phyloP scores from a whole-genome alignment of 2,888 invertebrate genomes.

The Cloeon dipterum region DNA sequence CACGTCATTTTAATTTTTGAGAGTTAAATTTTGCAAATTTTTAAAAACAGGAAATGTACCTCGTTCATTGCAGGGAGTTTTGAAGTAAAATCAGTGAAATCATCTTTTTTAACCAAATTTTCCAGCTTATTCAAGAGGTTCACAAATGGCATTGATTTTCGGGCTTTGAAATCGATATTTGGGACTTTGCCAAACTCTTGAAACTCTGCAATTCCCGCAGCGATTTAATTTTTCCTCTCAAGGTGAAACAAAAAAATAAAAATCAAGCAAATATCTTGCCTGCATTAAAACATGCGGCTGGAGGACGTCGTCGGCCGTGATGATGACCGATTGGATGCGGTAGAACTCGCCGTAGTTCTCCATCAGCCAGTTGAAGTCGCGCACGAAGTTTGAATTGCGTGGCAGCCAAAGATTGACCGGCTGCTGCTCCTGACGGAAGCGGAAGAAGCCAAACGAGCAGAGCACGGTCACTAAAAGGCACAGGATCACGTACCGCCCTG shows the following conservation, averaged over 20 bases:
- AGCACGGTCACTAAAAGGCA: slow-evolving; percentile 29
- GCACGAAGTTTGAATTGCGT: slow-evolving; percentile 39
- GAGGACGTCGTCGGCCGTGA: slow-evolving; percentile 41
- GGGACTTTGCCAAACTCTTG: too few relatives aligned
- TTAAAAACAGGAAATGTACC: too few relatives aligned
- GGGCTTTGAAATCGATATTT: too few relatives aligned
- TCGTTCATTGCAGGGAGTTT: too few relatives aligned
- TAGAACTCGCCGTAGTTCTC: slow-evolving; percentile 37
- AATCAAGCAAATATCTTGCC: slow-evolving; percentile 14
- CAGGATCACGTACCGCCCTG: slow-evolving; percentile 31
- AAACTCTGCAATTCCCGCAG: too few relatives aligned
- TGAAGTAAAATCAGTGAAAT: too few relatives aligned
- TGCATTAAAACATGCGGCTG: slow-evolving; percentile 29
- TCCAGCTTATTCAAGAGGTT: too few relatives aligned
- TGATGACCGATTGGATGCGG: slow-evolving; percentile 33
- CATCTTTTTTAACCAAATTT: too few relatives aligned
- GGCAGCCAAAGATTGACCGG: slow-evolving; percentile 57
- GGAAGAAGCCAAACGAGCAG: slow-evolving; percentile 33
- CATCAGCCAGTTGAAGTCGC: slow-evolving; percentile 48
- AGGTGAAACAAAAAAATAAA: slow-evolving; percentile 1
- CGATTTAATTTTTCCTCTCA: too few relatives aligned
- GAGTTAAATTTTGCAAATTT: too few relatives aligned
- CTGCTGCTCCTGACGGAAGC: slow-evolving; percentile 48
- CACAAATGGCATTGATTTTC: too few relatives aligned
- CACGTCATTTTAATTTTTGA: too few relatives aligned